Base-by-base conservation (phyloP, 2,797 vertebrate species). In the Alcedo quadribrachys region DNA sequence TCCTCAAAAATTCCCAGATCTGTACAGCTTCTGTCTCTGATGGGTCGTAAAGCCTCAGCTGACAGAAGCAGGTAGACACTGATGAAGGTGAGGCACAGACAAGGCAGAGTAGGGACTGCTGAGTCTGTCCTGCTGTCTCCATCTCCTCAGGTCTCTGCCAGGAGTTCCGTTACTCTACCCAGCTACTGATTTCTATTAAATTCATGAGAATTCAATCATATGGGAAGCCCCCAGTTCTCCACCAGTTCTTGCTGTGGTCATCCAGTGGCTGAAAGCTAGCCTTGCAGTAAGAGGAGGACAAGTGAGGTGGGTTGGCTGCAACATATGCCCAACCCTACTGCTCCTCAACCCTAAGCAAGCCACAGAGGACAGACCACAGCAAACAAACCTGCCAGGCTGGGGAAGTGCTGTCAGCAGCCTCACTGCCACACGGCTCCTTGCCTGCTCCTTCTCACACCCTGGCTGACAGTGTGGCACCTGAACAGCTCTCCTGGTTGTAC, bases 361-460 rank as follows among this genome's bases (percentile, higher is more conserved):
- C n/a, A 42, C 3, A 11, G 6, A 16, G 63, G 50, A 42, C 14
- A 42, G 20, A 1, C 1, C 3, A 37, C 30, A 51, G 61, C 27
- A 25, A 24, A 8, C 17, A 17, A 33, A 48, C n/a, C 28, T 25
- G 65, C 21, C 11, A 21, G 81, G 51, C 25, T 40, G 51, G 8
- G n/a, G 28, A 37, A 65, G 51, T 0, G 0, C 37, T 7, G 12
- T 8, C 0, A 2, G 57, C 25, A 30, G 45, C 91, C 40, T 61
- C 2, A 1, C 8, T n/a, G 16, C 19, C 2, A 1, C 32, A 53
- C 0, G 0, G 30, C 66, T 46, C 22, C 20, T 24, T 10, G 1
- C 43, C 22, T 17, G 30, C 45, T 81, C 53, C 63, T 75, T 65
- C 30, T 15, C 28, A 11, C 24, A 19, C 11, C 32, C 6, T 2